A percentile compares a stretch with the other conserved stretches of the same genome.
Conservation (phyloP, 2,888 invertebrate genomes). For the Tachina fera region DNA sequence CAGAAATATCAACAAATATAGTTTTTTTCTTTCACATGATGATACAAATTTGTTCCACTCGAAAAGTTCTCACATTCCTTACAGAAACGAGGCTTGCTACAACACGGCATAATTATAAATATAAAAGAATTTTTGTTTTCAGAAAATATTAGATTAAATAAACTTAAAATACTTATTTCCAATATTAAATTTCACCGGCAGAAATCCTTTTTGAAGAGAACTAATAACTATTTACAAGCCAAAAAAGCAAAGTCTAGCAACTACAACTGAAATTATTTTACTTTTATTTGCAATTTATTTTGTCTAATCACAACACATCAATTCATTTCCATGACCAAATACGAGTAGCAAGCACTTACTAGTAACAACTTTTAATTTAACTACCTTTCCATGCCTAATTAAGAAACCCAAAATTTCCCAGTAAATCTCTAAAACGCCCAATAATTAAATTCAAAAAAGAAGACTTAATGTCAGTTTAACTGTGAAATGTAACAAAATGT, state of each 20-base stretch:
- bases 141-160: too few species aligned
- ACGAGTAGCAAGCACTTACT: background rate
- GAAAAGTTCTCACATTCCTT: too few species aligned
- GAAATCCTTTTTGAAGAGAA: background rate
- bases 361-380: background rate
- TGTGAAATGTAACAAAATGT: constrained; percentile 74
- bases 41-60: too few species aligned
- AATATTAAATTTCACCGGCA: background rate
- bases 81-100: too few species aligned
- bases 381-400: constrained; percentile 46
- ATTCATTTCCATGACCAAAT: constrained; percentile 54
- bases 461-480: constrained; percentile 69
- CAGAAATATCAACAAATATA: too few species aligned
- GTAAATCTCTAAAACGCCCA: constrained; percentile 36
- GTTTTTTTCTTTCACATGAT: too few species aligned
- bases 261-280: background rate
- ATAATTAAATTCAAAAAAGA: constrained; percentile 35
- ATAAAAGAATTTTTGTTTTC: too few species aligned
- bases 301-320: background rate
- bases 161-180: too few species aligned
- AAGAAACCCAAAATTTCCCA: constrained; percentile 51
- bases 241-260: background rate
- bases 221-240: background rate
- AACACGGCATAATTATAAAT: too few species aligned
- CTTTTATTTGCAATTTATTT: background rate